These are phyloP conservation scores for Noturus placidus DNA, from an alignment of 2,113 vertebrate genomes.

Conservation along the genomic window DNA sequence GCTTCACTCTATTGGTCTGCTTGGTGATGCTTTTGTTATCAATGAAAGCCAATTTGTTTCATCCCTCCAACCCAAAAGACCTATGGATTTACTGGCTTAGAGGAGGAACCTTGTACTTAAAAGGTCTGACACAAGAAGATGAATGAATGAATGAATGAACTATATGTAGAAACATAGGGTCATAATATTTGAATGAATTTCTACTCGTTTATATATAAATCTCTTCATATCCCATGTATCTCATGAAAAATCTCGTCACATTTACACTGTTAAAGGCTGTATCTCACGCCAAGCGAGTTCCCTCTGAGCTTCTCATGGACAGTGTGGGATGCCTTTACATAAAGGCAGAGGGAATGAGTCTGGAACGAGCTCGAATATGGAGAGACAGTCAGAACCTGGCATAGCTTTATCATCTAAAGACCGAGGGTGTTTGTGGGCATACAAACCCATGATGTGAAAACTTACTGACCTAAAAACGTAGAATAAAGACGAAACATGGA, in stretches of 20 bases:
- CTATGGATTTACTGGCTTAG: not conserved
- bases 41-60: too few species aligned
- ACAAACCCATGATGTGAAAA: not conserved
- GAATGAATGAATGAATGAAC: not conserved
- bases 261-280: not conserved
- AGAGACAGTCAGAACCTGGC: not conserved
- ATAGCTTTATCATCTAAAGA: too few species aligned
- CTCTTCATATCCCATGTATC: not conserved
- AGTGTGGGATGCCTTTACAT: not conserved
- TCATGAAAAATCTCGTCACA: not conserved
- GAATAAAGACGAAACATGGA: not conserved
- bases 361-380: not conserved
- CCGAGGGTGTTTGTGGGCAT: not conserved
- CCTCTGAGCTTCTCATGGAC: not conserved
- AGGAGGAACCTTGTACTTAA: not conserved
- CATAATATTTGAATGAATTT: not conserved
- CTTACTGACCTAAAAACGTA: not conserved
- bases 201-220: not conserved
- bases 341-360: too few species aligned
- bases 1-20: not conserved
- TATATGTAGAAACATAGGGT: not conserved
- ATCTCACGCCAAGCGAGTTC: not conserved
- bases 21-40: not conserved
- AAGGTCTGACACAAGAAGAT: not conserved
- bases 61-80: too few species aligned